A percentile compares a stretch with the other conserved stretches of the same genome.
Conservation (phyloP, 64 coral and sea anemone genomes). For the Cladopsammia gracilis region DNA sequence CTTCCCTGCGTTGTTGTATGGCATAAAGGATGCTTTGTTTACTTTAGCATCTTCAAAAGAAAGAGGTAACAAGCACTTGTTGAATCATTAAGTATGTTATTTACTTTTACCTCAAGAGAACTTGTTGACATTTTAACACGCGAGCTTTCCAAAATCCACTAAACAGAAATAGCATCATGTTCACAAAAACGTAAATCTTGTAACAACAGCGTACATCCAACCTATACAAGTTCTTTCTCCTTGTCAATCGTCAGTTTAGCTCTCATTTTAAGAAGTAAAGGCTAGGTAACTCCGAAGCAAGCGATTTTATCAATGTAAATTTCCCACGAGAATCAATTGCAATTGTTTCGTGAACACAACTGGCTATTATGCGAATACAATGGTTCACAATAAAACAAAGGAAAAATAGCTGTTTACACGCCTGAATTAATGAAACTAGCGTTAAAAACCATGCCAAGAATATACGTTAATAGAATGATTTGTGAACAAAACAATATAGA, state of each 20-base stretch:
- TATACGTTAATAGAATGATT: no score
- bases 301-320: conserved; percentile 44
- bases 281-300: background rate
- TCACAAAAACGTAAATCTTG: background rate
- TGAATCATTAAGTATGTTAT: conserved; percentile 6
- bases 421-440: background rate
- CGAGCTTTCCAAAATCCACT: background rate
- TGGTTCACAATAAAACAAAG: background rate
- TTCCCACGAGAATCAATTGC: background rate
- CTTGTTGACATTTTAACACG: background rate
- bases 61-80: background rate
- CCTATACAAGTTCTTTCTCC: background rate
- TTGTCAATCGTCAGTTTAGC: background rate
- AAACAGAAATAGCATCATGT: background rate
- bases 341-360: background rate
- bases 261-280: background rate
- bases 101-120: background rate
- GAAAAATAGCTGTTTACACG: background rate
- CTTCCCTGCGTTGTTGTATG: no score
- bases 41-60: no score
- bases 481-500: background rate
- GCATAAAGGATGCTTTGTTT: no score
- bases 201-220: background rate
- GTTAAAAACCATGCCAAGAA: background rate
- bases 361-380: background rate